A percentile compares a stretch with the other conserved stretches of the same genome.
Conservation (phyloP, 2,113 vertebrate genomes). For the Syrrhaptes paradoxus region DNA sequence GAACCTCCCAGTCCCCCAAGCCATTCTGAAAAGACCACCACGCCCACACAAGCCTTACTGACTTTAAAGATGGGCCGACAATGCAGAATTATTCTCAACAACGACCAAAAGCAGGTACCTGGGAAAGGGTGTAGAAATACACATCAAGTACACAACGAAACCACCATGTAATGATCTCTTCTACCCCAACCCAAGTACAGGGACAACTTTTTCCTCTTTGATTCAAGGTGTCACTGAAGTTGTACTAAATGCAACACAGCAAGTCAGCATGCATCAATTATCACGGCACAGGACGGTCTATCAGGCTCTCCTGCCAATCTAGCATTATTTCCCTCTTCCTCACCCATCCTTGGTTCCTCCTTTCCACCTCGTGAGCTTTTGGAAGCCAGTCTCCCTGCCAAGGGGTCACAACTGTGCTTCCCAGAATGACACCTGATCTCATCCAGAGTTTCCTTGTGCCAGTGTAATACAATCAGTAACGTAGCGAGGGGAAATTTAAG, state of each 20-base stretch:
- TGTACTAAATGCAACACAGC: not conserved
- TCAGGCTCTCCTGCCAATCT: not conserved
- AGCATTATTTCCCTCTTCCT: not conserved
- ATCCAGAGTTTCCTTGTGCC: not conserved
- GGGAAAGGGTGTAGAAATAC: not conserved
- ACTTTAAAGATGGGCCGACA: not conserved
- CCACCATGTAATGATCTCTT: accelerated
- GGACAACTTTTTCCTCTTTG: not conserved
- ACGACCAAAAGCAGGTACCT: not conserved
- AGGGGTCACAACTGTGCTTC: not conserved
- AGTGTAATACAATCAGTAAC: not conserved
- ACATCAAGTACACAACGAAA: not conserved
- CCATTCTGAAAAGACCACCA: not conserved
- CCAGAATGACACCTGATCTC: not conserved
- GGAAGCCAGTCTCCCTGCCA: not conserved
- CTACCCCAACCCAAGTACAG: not conserved
- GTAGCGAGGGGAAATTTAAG: not conserved
- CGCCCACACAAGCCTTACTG: not conserved
- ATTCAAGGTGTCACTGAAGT: not conserved
- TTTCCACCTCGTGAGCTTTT: not conserved
- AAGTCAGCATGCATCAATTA: not conserved
- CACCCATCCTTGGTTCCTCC: not conserved
- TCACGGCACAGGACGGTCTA: accelerated
- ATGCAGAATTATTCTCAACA: not conserved
- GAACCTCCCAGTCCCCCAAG: not conserved